A percentile compares a stretch with the other conserved stretches of the same genome.
These are phyloP conservation scores for Lepidotrigona ventralis DNA, from an alignment of 1,140 invertebrate species.

Conservation along the genomic window DNA sequence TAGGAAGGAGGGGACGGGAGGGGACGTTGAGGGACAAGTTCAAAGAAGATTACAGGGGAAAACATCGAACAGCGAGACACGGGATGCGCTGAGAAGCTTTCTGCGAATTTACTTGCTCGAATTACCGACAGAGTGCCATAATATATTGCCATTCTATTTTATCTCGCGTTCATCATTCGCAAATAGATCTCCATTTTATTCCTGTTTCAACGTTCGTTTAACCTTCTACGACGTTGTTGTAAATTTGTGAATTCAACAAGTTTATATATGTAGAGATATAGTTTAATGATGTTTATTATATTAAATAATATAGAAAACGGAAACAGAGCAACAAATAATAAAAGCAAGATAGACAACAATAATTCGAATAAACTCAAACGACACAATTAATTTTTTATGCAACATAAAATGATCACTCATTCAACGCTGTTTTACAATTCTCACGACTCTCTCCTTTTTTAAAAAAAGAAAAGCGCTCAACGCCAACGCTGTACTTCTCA, in stretches of 20 bases:
- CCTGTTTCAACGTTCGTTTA: background rate
- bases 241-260: background rate
- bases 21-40: background rate
- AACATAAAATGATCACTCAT: too few relatives aligned
- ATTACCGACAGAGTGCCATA: background rate
- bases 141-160: background rate
- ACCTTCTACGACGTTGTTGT: background rate
- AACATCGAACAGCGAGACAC: constrained; percentile 25
- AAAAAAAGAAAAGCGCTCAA: too few relatives aligned
- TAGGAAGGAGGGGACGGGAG: background rate
- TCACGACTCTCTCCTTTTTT: too few relatives aligned
- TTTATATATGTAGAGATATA: too few relatives aligned
- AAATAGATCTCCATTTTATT: background rate
- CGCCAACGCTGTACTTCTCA: too few relatives aligned
- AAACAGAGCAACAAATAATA: too few relatives aligned
- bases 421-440: too few relatives aligned
- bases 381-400: too few relatives aligned
- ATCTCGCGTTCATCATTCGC: background rate
- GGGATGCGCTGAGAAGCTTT: background rate
- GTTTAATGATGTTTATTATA: too few relatives aligned
- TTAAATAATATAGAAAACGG: too few relatives aligned
- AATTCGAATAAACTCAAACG: too few relatives aligned
- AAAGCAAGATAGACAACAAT: too few relatives aligned
- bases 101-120: background rate
- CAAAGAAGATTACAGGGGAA: constrained; percentile 30